Evolutionary conservation across 2,113 vertebrate genomes (phyloP), one percentile per base, ranked within the genome.

Genomic region (Macrotis lagotis): DNA sequence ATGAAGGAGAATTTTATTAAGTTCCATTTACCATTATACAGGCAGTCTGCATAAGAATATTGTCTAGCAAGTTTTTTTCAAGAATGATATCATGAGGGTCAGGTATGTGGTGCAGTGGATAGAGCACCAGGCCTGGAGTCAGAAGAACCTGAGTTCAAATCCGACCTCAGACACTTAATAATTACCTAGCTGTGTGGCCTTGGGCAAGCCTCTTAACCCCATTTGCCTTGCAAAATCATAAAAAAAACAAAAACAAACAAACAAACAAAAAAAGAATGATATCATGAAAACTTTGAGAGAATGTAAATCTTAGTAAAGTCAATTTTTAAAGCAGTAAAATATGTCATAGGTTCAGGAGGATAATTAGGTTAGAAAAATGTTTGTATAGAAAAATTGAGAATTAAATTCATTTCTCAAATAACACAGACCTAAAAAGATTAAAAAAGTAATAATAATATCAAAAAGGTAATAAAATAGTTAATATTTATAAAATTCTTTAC

Each of bases 1-100:
- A 97, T 95, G 94, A 93, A 97, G 50, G 91, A 95, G 48, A 96
- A 92, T 98, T 96, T 90, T 2, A 89, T 52, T 94, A 95, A 95
- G 88, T 92, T 53, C 0, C 47, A 93, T 96, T 98, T 96, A 55
- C 94, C 95, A 83, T 44, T 83, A 44, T 8, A 83, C 66, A 66
- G 55, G 12, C 28, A 83, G 66, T 44, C 14, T 44, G 44, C 66
- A 91, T 95, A 12, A 96, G 37, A 1, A 83, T 16, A 96, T 91
- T 93, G 19, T 94, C 12, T 95, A 96, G 25, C 91, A 96, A 89
- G 47, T 16, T 91, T 97, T 96, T 95, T 96, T 24, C 52, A 90
- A 66, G 55, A 93, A 88, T 90, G 6, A 50, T 88, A 19, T 88
- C 93, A 96, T 89, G 37, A 91, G n/a, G n/a, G n/a, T n/a, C n/a